Conservation (phyloP, 2,113 vertebrate species). For the Promerops cafer region DNA sequence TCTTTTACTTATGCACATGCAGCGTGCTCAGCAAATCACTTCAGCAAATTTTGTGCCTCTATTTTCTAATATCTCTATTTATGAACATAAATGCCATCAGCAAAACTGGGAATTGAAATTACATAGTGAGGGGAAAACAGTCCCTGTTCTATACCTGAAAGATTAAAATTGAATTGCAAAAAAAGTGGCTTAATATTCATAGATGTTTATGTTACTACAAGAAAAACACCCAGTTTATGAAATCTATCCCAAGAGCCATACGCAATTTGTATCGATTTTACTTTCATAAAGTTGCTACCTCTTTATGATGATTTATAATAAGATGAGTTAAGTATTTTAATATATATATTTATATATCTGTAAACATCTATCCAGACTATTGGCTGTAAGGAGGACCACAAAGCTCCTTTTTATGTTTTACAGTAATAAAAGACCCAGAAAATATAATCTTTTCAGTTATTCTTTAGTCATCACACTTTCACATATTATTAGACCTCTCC, state of each 20-base stretch:
- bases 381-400: neutral
- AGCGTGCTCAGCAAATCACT: neutral
- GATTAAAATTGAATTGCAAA: neutral
- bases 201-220: neutral
- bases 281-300: constrained; percentile 17
- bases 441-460: neutral
- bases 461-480: neutral
- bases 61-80: neutral
- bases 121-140: neutral
- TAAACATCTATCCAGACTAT: neutral
- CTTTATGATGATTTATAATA: constrained; percentile 26
- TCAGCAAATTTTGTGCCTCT: neutral
- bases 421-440: neutral
- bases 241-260: neutral
- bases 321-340: neutral
- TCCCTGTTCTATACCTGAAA: neutral
- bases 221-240: neutral
- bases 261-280: constrained; percentile 43
- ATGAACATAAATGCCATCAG: neutral
- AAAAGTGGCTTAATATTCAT: constrained; percentile 12
- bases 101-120: neutral
- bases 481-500: neutral
- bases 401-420: neutral
- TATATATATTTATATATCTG: neutral
- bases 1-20: neutral